Evolutionary conservation across 2,888 invertebrate species (phyloP), one percentile per base, ranked within the genome.

Genomic region (Axea sp.): DNA sequence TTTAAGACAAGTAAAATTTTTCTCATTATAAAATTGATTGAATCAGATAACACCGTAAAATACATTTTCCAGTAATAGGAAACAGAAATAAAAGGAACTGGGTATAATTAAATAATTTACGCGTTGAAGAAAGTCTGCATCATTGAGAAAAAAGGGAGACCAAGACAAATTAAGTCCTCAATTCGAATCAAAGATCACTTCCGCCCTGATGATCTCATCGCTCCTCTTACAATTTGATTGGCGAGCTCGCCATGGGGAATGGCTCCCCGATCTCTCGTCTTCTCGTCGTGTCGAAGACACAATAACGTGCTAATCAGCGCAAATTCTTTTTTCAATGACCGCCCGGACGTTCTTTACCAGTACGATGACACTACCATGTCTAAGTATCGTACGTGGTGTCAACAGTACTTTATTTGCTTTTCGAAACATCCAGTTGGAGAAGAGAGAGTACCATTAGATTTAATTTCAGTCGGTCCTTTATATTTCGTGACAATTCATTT

Each of bases 171-270:
- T 84, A 85, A 84, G 83, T 83, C 81, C 82, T 85, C 83, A 82
- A 83, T 82, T 84, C 79, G 80, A 83, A 83, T 83, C 82, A 83
- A 83, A 86, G 83, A 83, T 85, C 83, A 79, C 81, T 86, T 86
- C 85, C 86, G 85, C 79, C 72, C 80, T 69, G 81, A 82, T 86
- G 85, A 86, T 84, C 81, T 84, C 85, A 84, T 82, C 79, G 73
- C 76, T 78, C 73, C 77, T 80, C 74, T 78, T 81, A 76, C 78
- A 74, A n/a, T n/a, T n/a, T n/a, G n/a, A n/a, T n/a, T n/a, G n/a
- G n/a, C n/a, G n/a, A n/a, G n/a, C n/a, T n/a, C n/a, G n/a, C n/a
- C n/a, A n/a, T n/a, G n/a, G n/a, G n/a, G n/a, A n/a, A n/a, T n/a
- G n/a, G n/a, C n/a, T n/a, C n/a, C n/a, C n/a, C n/a, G n/a, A n/a